These are phyloP conservation scores for Limenitis camilla DNA, from an alignment of 2,888 invertebrate species.

Conservation along the genomic window DNA sequence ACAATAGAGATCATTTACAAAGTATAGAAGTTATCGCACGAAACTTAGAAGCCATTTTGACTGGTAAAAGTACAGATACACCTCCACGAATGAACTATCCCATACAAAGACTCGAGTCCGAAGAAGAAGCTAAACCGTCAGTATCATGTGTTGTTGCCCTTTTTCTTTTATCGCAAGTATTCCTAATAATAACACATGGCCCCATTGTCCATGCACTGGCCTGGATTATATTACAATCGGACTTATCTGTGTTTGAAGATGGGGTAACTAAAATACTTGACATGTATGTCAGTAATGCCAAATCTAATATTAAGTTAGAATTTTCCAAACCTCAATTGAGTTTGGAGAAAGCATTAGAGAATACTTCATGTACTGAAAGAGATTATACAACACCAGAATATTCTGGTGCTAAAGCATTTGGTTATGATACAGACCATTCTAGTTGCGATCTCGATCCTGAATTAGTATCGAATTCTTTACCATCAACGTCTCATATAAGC, in stretches of 20 bases:
- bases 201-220: conserved; percentile 93
- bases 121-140: conserved; percentile 78
- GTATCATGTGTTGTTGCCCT: conserved; percentile 93
- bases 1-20: conserved; percentile 61
- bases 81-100: conserved; percentile 52
- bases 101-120: conserved; percentile 58
- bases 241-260: conserved; percentile 80
- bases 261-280: conserved; percentile 80
- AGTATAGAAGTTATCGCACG: conserved; percentile 77
- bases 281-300: conserved; percentile 75
- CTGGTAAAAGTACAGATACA: conserved; percentile 72
- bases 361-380: conserved; percentile 53
- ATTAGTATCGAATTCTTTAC: conserved; percentile 63
- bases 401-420: conserved; percentile 51
- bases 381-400: conserved; percentile 66
- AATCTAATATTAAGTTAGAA: conserved; percentile 73
- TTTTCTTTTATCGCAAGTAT: conserved; percentile 94
- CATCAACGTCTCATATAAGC: conserved; percentile 71
- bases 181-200: conserved; percentile 92
- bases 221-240: conserved; percentile 91
- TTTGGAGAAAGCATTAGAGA: conserved; percentile 82
- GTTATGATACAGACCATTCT: conserved; percentile 65
- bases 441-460: conserved; percentile 70
- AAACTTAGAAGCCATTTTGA: conserved; percentile 78
- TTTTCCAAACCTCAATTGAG: conserved; percentile 83